These are phyloP conservation scores for Drosophila tristis DNA, from an alignment of 1,140 invertebrate genomes.

Conservation along the genomic window DNA sequence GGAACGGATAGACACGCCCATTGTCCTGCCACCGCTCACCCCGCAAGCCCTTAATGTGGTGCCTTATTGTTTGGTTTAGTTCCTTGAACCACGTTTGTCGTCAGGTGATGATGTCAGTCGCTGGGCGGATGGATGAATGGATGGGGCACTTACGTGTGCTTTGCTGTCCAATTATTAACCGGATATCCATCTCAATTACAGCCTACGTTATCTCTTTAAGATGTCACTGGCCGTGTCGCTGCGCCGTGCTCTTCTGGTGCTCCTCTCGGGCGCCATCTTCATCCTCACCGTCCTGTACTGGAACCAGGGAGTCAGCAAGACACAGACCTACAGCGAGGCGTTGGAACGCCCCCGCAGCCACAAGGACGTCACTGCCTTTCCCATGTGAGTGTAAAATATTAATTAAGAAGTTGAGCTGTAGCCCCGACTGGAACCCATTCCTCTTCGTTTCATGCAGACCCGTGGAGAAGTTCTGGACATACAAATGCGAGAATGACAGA, in stretches of 20 bases:
- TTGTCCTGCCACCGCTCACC: slow-evolving; percentile 20
- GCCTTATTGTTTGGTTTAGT: slow-evolving; percentile 54
- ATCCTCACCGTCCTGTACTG: slow-evolving; percentile 82
- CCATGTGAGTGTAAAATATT: slow-evolving; percentile 60
- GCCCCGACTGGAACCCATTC: slow-evolving; percentile 1
- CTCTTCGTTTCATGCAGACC: slow-evolving; percentile 59
- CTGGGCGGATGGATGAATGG: background rate
- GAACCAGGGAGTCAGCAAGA: slow-evolving; percentile 77
- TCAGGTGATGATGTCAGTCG: slow-evolving; percentile 60
- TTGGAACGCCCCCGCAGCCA: slow-evolving; percentile 57
- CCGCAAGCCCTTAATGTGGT: slow-evolving; percentile 15
- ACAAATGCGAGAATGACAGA: slow-evolving; percentile 78
- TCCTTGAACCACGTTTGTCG: slow-evolving; percentile 15
- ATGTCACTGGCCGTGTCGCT: slow-evolving; percentile 83
- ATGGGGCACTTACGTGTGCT: background rate
- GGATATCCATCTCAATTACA: slow-evolving; percentile 20
- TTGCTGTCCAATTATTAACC: slow-evolving; percentile 1
- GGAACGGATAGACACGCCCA: slow-evolving; percentile 18
- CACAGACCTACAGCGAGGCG: slow-evolving; percentile 63
- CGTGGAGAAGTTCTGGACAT: slow-evolving; percentile 81
- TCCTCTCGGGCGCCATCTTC: slow-evolving; percentile 72
- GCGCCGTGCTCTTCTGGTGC: slow-evolving; percentile 69
- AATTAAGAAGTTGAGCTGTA: background rate
- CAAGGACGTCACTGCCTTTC: slow-evolving; percentile 45
- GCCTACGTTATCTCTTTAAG: slow-evolving; percentile 82